Evolutionary conservation across 2,888 invertebrate genomes (phyloP).

Genomic region (Geophilus truncorum): DNA sequence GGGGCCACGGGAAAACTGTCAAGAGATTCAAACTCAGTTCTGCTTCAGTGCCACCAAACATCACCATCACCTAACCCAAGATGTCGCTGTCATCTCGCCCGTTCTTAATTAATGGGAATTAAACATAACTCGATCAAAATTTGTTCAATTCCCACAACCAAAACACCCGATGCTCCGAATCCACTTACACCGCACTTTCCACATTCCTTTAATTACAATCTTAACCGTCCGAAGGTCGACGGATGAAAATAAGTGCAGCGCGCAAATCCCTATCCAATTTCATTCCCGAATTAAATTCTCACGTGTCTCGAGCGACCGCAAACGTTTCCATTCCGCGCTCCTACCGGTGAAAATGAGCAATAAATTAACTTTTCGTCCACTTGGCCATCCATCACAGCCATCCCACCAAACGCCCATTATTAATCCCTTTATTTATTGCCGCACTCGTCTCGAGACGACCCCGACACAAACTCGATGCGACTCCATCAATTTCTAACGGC

Average conservation of each 20-base stretch:
- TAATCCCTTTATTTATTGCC: background rate
- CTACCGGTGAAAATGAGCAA: background rate
- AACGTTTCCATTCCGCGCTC: background rate
- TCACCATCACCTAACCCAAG: background rate
- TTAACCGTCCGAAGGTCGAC: background rate
- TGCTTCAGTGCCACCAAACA: background rate
- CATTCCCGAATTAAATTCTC: background rate
- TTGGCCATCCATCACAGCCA: background rate
- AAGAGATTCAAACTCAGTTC: too few species aligned
- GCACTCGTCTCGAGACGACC: background rate
- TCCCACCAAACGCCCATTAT: background rate
- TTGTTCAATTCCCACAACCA: background rate
- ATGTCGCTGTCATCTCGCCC: too few species aligned
- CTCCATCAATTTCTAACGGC: background rate
- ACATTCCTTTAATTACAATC: background rate
- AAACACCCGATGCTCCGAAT: too few species aligned
- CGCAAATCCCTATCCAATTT: background rate
- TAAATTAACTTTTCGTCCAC: background rate
- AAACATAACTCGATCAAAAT: background rate
- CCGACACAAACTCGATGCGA: background rate
- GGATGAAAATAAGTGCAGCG: background rate
- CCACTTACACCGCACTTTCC: background rate
- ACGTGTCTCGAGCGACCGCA: background rate
- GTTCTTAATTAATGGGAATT: constrained; percentile 1
- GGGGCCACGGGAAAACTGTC: too few species aligned